Base-by-base conservation (phyloP, 2,888 invertebrate species). In the Cyaniris semiargus region DNA sequence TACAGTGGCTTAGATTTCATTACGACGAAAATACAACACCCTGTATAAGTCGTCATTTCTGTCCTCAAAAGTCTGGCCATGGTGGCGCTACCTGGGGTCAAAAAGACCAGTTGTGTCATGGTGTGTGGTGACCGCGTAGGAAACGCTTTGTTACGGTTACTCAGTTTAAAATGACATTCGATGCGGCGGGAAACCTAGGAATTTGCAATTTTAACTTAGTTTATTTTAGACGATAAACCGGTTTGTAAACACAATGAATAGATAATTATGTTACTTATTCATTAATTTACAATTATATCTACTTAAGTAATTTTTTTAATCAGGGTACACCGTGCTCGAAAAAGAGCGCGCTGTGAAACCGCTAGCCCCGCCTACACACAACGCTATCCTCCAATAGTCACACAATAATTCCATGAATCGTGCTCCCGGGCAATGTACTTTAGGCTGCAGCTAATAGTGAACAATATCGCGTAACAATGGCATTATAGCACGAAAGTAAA, bases 1-100 rank as follows among this genome's bases (percentile, higher is more conserved):
- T n/a, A 27, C 0, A 7, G 7, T 7, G 34, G 34, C 34, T 31
- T 31, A 34, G 7, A 56, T 56, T 56, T 56, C 56, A 56, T 56
- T 56, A 23, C 21, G n/a, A 21, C 5, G 2, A 58, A 21, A 60
- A 23, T 7, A 66, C 15, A 66, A 66, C 66, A 66, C 27, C 27
- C 66, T 66, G 66, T 66, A 58, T 21, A 58, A 31, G 23, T 23
- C 21, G 10, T 44, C 13, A 3, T 44, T 10, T 60, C 60, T 31
- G 23, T 31, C 13, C 21, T 31, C 66, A n/a, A 27, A 15, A 27
- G 15, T 66, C 66, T 15, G 66, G 23, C 27, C 66, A 27, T 27
- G 66, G 66, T 66, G 66, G 66, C 66, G 66, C 66, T 66, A 27
- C 15, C 15, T 66, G 66, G 27, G 27, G 66, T 66, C 66, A 66